phyloP scores from a whole-genome alignment of 2,888 invertebrate species.

The Strigamia transsilvanica region DNA sequence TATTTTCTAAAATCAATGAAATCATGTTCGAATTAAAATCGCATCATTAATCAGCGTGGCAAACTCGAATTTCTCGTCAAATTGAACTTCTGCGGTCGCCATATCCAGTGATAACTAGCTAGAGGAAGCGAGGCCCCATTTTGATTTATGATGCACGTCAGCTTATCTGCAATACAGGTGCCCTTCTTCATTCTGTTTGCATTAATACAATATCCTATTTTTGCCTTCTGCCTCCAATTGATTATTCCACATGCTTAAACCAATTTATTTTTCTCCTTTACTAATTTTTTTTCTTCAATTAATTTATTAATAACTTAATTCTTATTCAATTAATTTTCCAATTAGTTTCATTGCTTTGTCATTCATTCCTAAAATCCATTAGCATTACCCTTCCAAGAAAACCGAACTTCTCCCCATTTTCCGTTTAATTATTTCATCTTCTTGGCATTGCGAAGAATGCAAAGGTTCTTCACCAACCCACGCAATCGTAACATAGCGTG shows the following conservation, averaged over 20 bases:
- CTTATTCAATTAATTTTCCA: too few relatives aligned
- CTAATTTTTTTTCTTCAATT: neutral
- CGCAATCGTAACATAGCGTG: neutral
- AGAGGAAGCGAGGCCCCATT: neutral
- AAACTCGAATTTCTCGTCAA: neutral
- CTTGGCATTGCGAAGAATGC: neutral
- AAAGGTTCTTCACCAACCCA: neutral
- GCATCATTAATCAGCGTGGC: neutral
- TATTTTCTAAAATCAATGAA: neutral
- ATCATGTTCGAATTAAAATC: neutral
- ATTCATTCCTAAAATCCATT: neutral
- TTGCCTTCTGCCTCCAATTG: too few relatives aligned
- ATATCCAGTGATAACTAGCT: neutral
- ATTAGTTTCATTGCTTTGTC: neutral
- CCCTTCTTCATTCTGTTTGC: neutral
- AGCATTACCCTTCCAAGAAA: neutral
- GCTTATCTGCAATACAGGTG: constrained; percentile 8
- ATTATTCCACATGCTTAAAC: too few relatives aligned
- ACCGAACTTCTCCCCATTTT: neutral
- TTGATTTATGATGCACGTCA: neutral
- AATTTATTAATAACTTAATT: neutral
- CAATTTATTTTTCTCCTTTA: too few relatives aligned
- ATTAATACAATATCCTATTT: neutral
- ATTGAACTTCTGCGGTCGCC: neutral
- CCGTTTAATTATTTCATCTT: neutral